A percentile compares a stretch with the other conserved stretches of the same genome.
These are phyloP conservation scores for Protodeltote pygarga DNA, from an alignment of 2,888 invertebrate genomes.

Conservation along the genomic window DNA sequence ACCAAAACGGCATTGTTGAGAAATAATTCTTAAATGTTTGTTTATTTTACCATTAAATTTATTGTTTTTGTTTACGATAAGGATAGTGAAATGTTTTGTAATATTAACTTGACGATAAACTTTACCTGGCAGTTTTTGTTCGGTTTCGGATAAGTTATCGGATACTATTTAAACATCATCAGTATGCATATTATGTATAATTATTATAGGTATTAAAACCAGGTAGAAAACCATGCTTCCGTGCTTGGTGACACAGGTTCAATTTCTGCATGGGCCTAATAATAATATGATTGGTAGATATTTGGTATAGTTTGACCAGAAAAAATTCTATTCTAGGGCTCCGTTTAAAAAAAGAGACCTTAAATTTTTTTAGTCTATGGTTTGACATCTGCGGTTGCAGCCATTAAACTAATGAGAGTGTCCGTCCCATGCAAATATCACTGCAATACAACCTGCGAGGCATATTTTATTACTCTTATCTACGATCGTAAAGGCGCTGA, in stretches of 20 bases:
- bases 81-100: constrained; percentile 3
- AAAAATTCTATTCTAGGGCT: too few species aligned
- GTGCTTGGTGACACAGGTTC: too few species aligned
- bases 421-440: neutral
- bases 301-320: too few species aligned
- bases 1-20: constrained; percentile 27
- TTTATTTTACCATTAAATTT: constrained; percentile 33
- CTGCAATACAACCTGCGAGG: constrained; percentile 1
- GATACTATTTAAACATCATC: too few species aligned
- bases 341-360: too few species aligned
- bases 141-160: neutral
- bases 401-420: too few species aligned
- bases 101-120: constrained; percentile 9
- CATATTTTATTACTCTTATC: constrained; percentile 12
- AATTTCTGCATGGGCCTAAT: too few species aligned
- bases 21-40: constrained; percentile 30
- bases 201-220: too few species aligned
- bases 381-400: neutral
- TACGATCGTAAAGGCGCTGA: constrained; percentile 21
- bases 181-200: too few species aligned
- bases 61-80: constrained; percentile 10
- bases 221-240: too few species aligned
- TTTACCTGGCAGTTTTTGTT: neutral
- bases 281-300: too few species aligned
- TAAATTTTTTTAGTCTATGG: neutral